Evolutionary conservation across 2,113 vertebrate species (phyloP), one percentile per base, ranked within the genome.

Genomic region (Proteles cristata): DNA sequence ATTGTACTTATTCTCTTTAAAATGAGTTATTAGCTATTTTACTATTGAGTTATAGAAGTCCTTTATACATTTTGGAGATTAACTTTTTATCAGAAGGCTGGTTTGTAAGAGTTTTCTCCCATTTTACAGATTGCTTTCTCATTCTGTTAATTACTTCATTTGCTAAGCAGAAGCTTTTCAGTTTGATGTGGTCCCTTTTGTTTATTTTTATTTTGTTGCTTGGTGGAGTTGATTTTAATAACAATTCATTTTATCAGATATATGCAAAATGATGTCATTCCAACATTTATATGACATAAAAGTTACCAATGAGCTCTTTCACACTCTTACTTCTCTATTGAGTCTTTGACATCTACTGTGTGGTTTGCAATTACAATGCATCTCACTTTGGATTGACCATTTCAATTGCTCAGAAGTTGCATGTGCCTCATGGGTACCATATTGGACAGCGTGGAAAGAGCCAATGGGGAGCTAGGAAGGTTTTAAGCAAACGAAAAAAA

Each of bases 361-460:
- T 4, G 11, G 45, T 69, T 69, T 58, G 39, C 12, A 28, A 16
- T 76, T 6, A 76, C 7, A 35, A 39, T 11, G 6, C 28, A 10
- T 14, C 48, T 23, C 26, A 26, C 0, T 77, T 39, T 28, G 45
- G 53, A 2, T 65, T 21, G 5, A 10, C 21, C 12, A 7, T 28
- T 45, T 45, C 17, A 35, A 19, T 10, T 31, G 43, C 53, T 45
- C 5, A 0, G 0, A 26, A 7, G 7, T 5, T 58, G 31, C 14
- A 0, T 0, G 19, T 4, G 58, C 3, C 16, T 55, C 3, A 11
- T 0, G 17, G 31, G 7, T 10, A 2, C 21, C 33, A 14, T 3
- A 0, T 0, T 19, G 31, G 33, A 11, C 3, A 16, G 2, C 9
- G 14, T 33, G 11, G 8, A 16, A 21, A 15, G 8, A 23, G 14